Evolutionary conservation across 2,888 invertebrate genomes (phyloP).

Genomic region (Kuschelorhynchus macadamiae): DNA sequence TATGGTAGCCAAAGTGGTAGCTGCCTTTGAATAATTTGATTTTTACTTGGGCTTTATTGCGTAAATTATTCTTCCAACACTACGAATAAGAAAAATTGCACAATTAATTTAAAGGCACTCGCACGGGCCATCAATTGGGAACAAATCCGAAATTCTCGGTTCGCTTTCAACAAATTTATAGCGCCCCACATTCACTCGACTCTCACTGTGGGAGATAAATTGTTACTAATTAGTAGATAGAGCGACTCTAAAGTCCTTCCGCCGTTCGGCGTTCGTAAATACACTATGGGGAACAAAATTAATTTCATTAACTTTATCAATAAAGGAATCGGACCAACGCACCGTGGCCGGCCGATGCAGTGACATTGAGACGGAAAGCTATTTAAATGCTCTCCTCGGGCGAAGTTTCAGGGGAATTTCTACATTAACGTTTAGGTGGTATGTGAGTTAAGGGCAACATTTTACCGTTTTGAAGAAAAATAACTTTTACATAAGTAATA

Average conservation of each 20-base stretch:
- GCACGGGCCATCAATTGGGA: too few relatives aligned
- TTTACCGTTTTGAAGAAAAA: not conserved
- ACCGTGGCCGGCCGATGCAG: not conserved
- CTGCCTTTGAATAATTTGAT: too few relatives aligned
- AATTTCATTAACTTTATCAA: conserved; percentile 64
- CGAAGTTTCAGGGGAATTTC: not conserved
- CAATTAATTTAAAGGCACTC: too few relatives aligned
- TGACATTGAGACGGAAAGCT: conserved; percentile 6
- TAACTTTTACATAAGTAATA: not conserved
- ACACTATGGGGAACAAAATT: conserved; percentile 54
- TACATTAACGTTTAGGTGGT: not conserved
- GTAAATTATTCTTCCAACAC: too few relatives aligned
- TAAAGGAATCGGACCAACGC: conserved; percentile 55
- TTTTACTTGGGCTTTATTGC: too few relatives aligned
- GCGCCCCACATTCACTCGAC: conserved; percentile 22
- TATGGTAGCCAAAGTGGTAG: too few relatives aligned
- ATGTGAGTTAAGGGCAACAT: not conserved
- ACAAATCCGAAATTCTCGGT: too few relatives aligned
- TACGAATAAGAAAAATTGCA: too few relatives aligned
- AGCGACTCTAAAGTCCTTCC: conserved; percentile 45
- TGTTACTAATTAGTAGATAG: conserved; percentile 46
- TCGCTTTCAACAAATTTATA: conserved; percentile 19
- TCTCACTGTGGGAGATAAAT: conserved; percentile 40
- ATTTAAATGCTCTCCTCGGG: not conserved
- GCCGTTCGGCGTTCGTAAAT: conserved; percentile 38